These are phyloP conservation scores for Piprites chloris DNA, from an alignment of 2,113 vertebrate genomes.

Conservation along the genomic window DNA sequence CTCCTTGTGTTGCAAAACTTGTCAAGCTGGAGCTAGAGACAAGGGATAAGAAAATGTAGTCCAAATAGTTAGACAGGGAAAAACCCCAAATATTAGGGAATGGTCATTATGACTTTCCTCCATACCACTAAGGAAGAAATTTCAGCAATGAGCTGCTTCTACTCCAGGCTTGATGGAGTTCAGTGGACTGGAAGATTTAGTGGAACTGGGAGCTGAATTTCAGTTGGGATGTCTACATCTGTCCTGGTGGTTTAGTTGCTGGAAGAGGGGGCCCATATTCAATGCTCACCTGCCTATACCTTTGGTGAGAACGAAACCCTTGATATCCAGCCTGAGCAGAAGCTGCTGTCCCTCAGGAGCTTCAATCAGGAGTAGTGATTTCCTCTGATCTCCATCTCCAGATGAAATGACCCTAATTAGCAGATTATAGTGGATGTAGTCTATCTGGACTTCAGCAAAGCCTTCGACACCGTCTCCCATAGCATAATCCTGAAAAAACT, in stretches of 20 bases:
- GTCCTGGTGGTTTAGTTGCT: not conserved
- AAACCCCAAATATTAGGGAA: not conserved
- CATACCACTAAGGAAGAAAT: not conserved
- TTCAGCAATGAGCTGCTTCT: not conserved
- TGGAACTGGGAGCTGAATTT: not conserved
- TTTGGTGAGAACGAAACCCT: not conserved
- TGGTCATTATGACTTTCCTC: not conserved
- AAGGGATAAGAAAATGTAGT: not conserved
- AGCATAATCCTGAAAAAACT: too few relatives aligned
- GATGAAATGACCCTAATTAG: not conserved
- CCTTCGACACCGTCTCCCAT: too few relatives aligned
- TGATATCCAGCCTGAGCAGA: not conserved
- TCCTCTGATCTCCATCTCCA: not conserved
- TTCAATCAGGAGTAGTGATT: not conserved
- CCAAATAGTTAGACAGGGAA: not conserved
- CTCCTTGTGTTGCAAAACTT: not conserved
- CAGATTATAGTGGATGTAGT: too few relatives aligned
- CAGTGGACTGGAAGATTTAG: not conserved
- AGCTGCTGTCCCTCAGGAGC: not conserved
- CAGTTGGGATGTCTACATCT: not conserved
- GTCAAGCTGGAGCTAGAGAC: not conserved
- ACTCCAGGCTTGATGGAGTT: not conserved
- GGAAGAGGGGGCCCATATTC: not conserved
- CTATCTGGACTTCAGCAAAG: too few relatives aligned
- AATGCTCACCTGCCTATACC: not conserved